Evolutionary conservation across 2,888 invertebrate genomes (phyloP).

Genomic region (Hyppa rectilinea): DNA sequence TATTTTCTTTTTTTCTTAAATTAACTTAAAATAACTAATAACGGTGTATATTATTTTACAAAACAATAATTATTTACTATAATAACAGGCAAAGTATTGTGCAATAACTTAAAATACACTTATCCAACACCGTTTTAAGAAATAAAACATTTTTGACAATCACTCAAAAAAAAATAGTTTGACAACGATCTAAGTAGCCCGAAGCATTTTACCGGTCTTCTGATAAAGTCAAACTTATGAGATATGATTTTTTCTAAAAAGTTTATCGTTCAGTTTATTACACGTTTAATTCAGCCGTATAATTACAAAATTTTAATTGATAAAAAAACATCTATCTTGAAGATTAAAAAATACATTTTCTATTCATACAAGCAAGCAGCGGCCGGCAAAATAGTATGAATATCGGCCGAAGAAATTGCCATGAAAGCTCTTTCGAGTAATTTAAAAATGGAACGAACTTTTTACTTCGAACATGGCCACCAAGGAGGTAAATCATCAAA

Average conservation of each 20-base stretch:
- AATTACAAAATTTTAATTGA: background rate
- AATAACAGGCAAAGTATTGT: constrained; percentile 57
- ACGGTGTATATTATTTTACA: constrained; percentile 31
- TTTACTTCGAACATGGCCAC: background rate
- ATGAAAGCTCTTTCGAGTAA: too few relatives aligned
- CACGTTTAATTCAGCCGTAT: background rate
- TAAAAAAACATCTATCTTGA: background rate
- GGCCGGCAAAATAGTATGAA: too few relatives aligned
- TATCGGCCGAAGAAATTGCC: too few relatives aligned
- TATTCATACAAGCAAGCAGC: background rate
- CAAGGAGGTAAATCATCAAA: background rate
- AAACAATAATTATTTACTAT: constrained; percentile 24
- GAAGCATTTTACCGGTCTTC: background rate
- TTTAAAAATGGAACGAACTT: too few relatives aligned
- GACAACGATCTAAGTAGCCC: background rate
- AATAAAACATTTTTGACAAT: constrained; percentile 2
- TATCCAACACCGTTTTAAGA: constrained; percentile 32
- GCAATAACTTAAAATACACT: constrained; percentile 59
- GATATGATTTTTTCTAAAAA: constrained; percentile 1
- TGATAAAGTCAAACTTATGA: background rate
- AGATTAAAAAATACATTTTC: background rate
- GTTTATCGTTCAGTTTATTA: background rate
- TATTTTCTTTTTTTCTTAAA: constrained; percentile 15
- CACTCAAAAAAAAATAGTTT: background rate
- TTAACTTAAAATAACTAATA: constrained; percentile 48